These are phyloP conservation scores for Agapornis canus DNA, from an alignment of 2,797 vertebrate species.

Conservation along the genomic window DNA sequence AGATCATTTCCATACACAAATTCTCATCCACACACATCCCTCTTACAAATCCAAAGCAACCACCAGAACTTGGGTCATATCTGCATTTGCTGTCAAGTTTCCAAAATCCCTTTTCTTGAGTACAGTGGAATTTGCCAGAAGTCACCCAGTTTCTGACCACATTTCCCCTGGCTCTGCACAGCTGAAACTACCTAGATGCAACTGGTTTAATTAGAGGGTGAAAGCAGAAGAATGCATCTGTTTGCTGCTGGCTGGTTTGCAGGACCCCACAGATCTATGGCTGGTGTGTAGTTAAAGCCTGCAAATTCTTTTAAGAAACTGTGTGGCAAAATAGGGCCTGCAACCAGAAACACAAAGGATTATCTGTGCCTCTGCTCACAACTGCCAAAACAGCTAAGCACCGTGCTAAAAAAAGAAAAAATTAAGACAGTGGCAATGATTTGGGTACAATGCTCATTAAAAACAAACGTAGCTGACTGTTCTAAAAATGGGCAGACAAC, in stretches of 20 bases:
- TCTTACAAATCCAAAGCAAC: not conserved
- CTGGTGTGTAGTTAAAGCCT: not conserved
- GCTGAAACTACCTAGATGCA: not conserved
- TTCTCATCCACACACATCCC: not conserved
- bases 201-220: not conserved
- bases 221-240: not conserved
- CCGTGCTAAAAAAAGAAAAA: not conserved
- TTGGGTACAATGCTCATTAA: not conserved
- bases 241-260: not conserved
- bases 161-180: not conserved
- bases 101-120: not conserved
- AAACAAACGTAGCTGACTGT: not conserved
- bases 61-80: not conserved
- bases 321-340: not conserved
- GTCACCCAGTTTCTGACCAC: not conserved
- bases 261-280: not conserved
- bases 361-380: not conserved
- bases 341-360: not conserved
- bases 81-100: not conserved
- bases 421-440: not conserved
- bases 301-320: not conserved
- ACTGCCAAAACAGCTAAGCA: not conserved
- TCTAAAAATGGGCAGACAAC: not conserved
- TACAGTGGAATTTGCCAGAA: not conserved
- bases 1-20: not conserved